Evolutionary conservation across 2,888 invertebrate species (phyloP).

Genomic region (Crematogaster levior): DNA sequence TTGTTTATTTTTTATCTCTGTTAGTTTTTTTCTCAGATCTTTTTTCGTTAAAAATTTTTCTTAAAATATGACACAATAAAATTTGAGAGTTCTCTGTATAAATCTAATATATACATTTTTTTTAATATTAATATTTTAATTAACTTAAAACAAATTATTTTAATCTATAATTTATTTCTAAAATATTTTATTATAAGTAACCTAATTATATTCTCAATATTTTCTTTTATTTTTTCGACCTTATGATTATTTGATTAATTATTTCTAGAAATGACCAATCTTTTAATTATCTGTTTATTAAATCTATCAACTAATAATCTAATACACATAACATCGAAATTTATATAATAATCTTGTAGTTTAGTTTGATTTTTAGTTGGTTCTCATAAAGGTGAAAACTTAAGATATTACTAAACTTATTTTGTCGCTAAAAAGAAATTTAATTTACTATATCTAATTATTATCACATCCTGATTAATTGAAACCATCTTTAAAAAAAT

Average conservation of each 20-base stretch:
- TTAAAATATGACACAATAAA: conserved; percentile 6
- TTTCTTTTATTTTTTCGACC: no score
- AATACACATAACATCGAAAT: no score
- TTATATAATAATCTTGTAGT: neutral
- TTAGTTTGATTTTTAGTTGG: neutral
- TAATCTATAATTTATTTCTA: no score
- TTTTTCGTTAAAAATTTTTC: neutral
- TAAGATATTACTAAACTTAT: neutral
- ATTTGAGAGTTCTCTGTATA: neutral
- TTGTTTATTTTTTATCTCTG: conserved; percentile 27
- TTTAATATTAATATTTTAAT: no score
- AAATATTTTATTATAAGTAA: no score
- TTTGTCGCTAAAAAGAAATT: neutral
- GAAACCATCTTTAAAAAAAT: neutral
- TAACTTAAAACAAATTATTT: no score
- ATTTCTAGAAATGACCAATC: no score
- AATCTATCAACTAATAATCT: no score
- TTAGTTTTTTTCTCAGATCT: conserved; percentile 4
- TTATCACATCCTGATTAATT: neutral
- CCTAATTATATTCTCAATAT: no score
- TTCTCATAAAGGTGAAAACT: neutral
- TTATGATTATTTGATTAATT: no score
- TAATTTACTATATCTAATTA: neutral
- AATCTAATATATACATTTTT: neutral
- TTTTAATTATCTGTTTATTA: no score